These are phyloP conservation scores for Muraenolepis orangiensis DNA, from an alignment of 2,797 vertebrate genomes.

Conservation along the genomic window DNA sequence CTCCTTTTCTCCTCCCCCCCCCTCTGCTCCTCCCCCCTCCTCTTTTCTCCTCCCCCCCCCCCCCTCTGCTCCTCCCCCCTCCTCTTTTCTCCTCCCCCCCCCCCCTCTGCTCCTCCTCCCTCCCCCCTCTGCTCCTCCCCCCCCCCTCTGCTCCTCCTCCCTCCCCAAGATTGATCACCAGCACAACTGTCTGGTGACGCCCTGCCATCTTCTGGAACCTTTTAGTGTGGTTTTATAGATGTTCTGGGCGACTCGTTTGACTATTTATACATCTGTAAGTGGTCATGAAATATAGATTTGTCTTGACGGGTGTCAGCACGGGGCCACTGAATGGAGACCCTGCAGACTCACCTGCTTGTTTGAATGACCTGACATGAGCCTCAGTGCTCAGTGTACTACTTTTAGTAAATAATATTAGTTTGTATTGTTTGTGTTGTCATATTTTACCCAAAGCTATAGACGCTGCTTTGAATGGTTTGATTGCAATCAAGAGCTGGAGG, in stretches of 20 bases:
- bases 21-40: conserved; percentile 37
- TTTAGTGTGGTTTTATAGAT: conserved; percentile 81
- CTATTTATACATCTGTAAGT: conserved; percentile 85
- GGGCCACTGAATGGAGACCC: conserved; percentile 51
- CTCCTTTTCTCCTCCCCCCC: conserved; percentile 45
- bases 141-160: conserved; percentile 41
- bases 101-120: conserved; percentile 45
- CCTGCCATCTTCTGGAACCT: conserved; percentile 76
- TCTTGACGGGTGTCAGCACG: conserved; percentile 75
- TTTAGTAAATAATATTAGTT: conserved; percentile 61
- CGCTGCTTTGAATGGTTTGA: conserved; percentile 25
- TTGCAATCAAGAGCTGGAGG: conserved; percentile 21
- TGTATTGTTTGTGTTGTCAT: conserved; percentile 43
- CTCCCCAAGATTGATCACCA: conserved; percentile 74
- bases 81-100: conserved; percentile 44
- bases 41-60: conserved; percentile 43
- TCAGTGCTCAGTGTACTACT: conserved; percentile 57
- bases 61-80: conserved; percentile 31
- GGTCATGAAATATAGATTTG: conserved; percentile 83
- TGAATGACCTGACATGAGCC: conserved; percentile 71
- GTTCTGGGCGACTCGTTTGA: conserved; percentile 77
- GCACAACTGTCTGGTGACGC: conserved; percentile 62
- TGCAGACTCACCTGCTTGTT: conserved; percentile 79
- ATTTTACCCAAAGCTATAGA: conserved; percentile 26
- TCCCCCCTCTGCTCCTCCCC: conserved; percentile 22